A percentile compares a stretch with the other conserved stretches of the same genome.
phyloP scores from a whole-genome alignment of 1,140 invertebrate genomes.

The Rhyacophila brunnea region DNA sequence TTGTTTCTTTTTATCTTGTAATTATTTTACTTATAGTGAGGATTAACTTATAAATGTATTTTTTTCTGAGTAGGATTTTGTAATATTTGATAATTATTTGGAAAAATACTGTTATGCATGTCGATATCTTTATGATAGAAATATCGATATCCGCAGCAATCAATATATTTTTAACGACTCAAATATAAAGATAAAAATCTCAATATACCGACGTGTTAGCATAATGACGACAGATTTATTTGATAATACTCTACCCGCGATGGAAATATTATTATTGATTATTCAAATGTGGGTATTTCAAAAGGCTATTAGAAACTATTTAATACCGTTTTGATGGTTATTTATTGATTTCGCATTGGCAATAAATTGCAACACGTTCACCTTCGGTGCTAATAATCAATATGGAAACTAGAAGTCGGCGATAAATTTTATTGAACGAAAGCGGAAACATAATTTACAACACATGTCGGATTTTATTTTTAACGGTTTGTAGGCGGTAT shows the following conservation, averaged over 20 bases:
- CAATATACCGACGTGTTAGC: too few relatives aligned
- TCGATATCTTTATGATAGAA: too few relatives aligned
- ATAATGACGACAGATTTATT: neutral
- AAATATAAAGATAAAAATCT: too few relatives aligned
- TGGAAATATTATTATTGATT: conserved; percentile 10
- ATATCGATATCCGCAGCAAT: too few relatives aligned
- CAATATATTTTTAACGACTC: too few relatives aligned
- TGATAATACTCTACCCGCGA: neutral
- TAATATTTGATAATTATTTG: too few relatives aligned
- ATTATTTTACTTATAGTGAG: too few relatives aligned
- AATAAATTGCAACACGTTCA: conserved; percentile 26
- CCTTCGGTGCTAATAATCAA: conserved; percentile 25
- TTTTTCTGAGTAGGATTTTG: too few relatives aligned
- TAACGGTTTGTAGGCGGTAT: conserved; percentile 9
- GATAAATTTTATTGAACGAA: conserved; percentile 9
- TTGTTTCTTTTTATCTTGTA: too few relatives aligned
- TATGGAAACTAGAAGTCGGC: conserved; percentile 23
- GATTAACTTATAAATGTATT: too few relatives aligned
- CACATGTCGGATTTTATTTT: conserved; percentile 20
- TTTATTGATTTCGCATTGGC: conserved; percentile 23
- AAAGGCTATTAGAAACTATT: conserved; percentile 17
- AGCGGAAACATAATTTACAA: conserved; percentile 21
- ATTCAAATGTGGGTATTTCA: conserved; percentile 18
- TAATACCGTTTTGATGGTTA: conserved; percentile 17
- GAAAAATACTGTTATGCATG: too few relatives aligned